These are phyloP conservation scores for Luehdorfia chinensis DNA, from an alignment of 1,140 invertebrate species.

Conservation along the genomic window DNA sequence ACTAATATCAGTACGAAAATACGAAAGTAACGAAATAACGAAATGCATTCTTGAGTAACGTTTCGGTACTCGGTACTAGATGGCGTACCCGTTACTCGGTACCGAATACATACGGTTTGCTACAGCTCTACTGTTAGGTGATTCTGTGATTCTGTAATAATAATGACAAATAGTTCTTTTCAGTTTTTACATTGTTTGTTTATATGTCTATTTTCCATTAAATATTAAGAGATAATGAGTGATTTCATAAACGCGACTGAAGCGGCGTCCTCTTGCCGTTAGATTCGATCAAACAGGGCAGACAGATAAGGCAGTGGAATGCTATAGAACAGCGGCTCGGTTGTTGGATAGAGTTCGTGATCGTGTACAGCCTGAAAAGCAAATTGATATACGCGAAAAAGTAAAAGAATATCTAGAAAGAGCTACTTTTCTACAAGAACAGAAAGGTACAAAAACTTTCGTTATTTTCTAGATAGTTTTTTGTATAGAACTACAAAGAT, in stretches of 20 bases:
- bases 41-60: too few relatives aligned
- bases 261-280: slow-evolving; percentile 59
- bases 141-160: too few relatives aligned
- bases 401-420: slow-evolving; percentile 57
- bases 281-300: slow-evolving; percentile 56
- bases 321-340: slow-evolving; percentile 59
- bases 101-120: too few relatives aligned
- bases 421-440: slow-evolving; percentile 51
- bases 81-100: too few relatives aligned
- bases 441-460: slow-evolving; percentile 44
- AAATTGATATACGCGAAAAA: slow-evolving; percentile 49
- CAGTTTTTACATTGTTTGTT: slow-evolving; percentile 21
- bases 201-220: slow-evolving; percentile 14
- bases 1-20: too few relatives aligned
- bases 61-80: too few relatives aligned
- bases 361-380: slow-evolving; percentile 42
- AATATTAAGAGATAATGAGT: slow-evolving; percentile 42
- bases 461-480: too few relatives aligned
- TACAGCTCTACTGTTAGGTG: too few relatives aligned
- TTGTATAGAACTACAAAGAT: too few relatives aligned
- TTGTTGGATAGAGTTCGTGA: slow-evolving; percentile 48
- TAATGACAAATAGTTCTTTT: too few relatives aligned
- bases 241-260: slow-evolving; percentile 59
- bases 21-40: too few relatives aligned
- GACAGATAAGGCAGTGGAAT: slow-evolving; percentile 64